Conservation (phyloP, 2,888 invertebrate genomes). For the Eueremaeus valkanovi region DNA sequence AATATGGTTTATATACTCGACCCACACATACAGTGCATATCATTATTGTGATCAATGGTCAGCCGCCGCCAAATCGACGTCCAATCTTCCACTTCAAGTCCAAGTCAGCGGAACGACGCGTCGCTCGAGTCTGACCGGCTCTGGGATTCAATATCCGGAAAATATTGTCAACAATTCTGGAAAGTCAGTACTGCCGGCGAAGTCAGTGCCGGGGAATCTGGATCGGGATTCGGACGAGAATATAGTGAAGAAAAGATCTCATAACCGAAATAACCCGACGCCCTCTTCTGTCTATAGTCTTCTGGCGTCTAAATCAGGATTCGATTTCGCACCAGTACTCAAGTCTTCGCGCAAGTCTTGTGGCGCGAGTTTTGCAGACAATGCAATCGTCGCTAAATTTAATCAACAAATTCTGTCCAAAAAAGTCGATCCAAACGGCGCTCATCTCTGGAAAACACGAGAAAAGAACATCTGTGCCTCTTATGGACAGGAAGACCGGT, state of each 20-base stretch:
- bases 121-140: slow-evolving; percentile 19
- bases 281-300: slow-evolving; percentile 35
- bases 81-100: slow-evolving; percentile 33
- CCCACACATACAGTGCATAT: slow-evolving; percentile 28
- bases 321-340: slow-evolving; percentile 12
- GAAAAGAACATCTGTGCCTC: not conserved
- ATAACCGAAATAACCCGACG: slow-evolving; percentile 31
- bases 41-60: slow-evolving; percentile 33
- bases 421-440: not conserved
- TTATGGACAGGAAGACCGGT: not conserved
- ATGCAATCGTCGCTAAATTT: slow-evolving; percentile 1
- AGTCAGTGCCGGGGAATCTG: slow-evolving; percentile 23
- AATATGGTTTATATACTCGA: not conserved
- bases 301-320: slow-evolving; percentile 31
- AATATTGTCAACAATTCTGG: not conserved
- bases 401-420: not conserved
- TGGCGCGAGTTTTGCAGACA: slow-evolving; percentile 3
- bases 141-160: slow-evolving; percentile 6
- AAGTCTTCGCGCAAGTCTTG: slow-evolving; percentile 21
- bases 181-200: slow-evolving; percentile 21
- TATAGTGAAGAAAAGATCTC: slow-evolving; percentile 30
- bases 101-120: slow-evolving; percentile 13
- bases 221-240: slow-evolving; percentile 31
- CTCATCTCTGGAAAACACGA: slow-evolving; percentile 18
- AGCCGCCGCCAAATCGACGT: slow-evolving; percentile 29